Conservation (phyloP, 2,113 vertebrate species). For the Chaetura pelagica region DNA sequence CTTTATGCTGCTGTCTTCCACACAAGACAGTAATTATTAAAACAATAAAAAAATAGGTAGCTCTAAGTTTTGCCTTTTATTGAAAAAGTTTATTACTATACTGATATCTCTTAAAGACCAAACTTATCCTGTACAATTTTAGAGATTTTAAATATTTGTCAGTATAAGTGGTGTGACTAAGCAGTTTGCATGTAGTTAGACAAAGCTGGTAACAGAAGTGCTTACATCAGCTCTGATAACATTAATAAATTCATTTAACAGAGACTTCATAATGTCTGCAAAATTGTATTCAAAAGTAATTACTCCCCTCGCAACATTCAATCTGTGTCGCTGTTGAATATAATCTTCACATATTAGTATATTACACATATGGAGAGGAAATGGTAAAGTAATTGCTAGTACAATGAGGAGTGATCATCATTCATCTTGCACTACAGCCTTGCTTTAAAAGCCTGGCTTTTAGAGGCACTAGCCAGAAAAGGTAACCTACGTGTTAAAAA, state of each 20-base stretch:
- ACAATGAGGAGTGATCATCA: background rate
- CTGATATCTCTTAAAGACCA: background rate
- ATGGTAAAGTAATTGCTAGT: slow-evolving; percentile 16
- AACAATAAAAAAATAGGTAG: background rate
- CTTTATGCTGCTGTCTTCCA: slow-evolving; percentile 35
- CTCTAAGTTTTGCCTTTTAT: slow-evolving; percentile 2
- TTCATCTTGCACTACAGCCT: slow-evolving; percentile 23
- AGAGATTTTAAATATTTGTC: background rate
- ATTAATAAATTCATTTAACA: slow-evolving; percentile 30
- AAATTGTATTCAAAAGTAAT: slow-evolving; percentile 1
- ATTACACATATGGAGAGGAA: slow-evolving; percentile 41
- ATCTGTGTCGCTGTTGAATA: slow-evolving; percentile 15
- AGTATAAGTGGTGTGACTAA: background rate
- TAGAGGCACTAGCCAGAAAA: background rate
- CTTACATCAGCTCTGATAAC: slow-evolving; percentile 40
- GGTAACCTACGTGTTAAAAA: background rate
- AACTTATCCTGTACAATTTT: background rate
- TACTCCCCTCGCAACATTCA: background rate
- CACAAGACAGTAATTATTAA: background rate
- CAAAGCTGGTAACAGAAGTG: slow-evolving; percentile 5
- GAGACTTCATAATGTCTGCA: slow-evolving; percentile 19
- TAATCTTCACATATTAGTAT: slow-evolving; percentile 24
- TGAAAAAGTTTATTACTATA: background rate
- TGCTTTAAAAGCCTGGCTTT: slow-evolving; percentile 34
- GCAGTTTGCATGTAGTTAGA: background rate